phyloP scores from a whole-genome alignment of 2,888 invertebrate genomes.

The Escarpia spicata region DNA sequence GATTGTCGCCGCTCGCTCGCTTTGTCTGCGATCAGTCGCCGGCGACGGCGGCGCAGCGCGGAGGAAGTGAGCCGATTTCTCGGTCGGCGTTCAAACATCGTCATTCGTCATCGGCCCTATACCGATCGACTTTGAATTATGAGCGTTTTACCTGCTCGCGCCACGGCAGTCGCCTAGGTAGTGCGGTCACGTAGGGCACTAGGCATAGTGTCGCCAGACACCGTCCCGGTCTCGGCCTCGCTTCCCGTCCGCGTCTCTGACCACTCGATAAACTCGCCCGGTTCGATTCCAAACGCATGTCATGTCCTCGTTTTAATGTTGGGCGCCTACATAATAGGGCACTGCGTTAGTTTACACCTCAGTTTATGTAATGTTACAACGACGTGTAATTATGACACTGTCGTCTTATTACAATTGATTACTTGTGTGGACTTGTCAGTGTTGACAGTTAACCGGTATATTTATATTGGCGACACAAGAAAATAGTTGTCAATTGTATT shows the following conservation, averaged over 20 bases:
- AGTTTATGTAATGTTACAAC: not conserved
- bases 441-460: not conserved
- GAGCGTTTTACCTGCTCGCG: not conserved
- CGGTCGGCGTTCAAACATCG: constrained; percentile 16
- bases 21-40: constrained; percentile 5
- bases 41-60: constrained; percentile 3
- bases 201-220: not conserved
- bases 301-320: not conserved
- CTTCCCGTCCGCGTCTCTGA: not conserved
- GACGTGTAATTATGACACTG: not conserved
- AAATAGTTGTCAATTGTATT: not conserved
- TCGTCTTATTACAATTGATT: too few relatives aligned
- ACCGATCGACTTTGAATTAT: constrained; percentile 13
- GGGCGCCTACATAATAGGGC: not conserved
- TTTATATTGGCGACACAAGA: not conserved
- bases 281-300: not conserved
- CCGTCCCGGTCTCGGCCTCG: not conserved
- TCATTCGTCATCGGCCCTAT: constrained; percentile 3
- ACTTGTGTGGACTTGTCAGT: not conserved
- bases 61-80: constrained; percentile 16
- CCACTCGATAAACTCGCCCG: not conserved
- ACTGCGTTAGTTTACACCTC: not conserved
- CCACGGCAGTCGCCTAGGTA: not conserved
- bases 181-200: not conserved
- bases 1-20: constrained; percentile 9